phyloP scores from a whole-genome alignment of 2,888 invertebrate genomes.

The Spodoptera exigua region DNA sequence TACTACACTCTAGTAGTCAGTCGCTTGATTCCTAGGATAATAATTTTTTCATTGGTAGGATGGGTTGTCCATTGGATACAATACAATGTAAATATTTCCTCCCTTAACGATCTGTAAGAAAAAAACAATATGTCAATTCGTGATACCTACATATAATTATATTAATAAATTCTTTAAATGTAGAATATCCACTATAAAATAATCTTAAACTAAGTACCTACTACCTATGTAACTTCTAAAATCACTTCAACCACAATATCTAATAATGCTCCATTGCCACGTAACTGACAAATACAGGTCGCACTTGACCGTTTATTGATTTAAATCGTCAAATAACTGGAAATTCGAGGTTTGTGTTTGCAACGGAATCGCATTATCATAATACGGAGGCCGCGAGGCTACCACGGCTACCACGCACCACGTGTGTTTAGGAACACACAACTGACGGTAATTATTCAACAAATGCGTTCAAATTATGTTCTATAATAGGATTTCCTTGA shows the following conservation, averaged over 20 bases:
- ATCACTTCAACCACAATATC: constrained; percentile 23
- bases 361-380: constrained; percentile 69
- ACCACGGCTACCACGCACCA: constrained; percentile 35
- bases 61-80: no score
- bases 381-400: constrained; percentile 68
- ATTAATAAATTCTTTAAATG: no score
- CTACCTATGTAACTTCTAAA: background rate
- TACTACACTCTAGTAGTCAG: no score
- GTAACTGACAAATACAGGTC: constrained; percentile 22
- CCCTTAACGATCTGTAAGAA: no score
- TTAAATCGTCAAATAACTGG: constrained; percentile 70
- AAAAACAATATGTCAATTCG: no score
- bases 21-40: no score
- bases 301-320: constrained; percentile 59
- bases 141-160: no score
- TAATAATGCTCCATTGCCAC: constrained; percentile 28
- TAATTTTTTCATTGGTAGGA: no score
- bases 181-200: no score
- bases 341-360: constrained; percentile 66
- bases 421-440: constrained; percentile 43
- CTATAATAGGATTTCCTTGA: constrained; percentile 37
- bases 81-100: no score
- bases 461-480: constrained; percentile 25
- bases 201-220: no score
- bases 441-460: constrained; percentile 35